phyloP scores from a whole-genome alignment of 2,797 vertebrate species.

The Rachycentron canadum region DNA sequence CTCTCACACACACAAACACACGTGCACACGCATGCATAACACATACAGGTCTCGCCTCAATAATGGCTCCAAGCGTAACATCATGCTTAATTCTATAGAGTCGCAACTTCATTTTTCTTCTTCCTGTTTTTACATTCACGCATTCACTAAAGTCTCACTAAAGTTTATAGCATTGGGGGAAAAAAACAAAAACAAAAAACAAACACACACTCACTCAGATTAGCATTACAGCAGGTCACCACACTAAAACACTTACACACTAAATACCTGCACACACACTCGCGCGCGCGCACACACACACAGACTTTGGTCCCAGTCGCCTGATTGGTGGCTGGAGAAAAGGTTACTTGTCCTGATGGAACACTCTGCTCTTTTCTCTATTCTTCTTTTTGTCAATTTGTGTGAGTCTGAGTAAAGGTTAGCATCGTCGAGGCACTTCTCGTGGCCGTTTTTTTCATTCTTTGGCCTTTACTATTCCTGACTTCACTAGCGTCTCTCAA shows the following conservation, averaged over 20 bases:
- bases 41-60: constrained; percentile 7
- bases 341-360: constrained; percentile 76
- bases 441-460: constrained; percentile 37
- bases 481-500: constrained; percentile 39
- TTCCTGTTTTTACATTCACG: constrained; percentile 1
- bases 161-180: neutral
- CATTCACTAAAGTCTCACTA: neutral
- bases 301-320: constrained; percentile 29
- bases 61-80: constrained; percentile 27
- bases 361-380: constrained; percentile 70
- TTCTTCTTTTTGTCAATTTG: constrained; percentile 72
- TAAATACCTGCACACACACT: neutral
- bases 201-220: neutral
- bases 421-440: constrained; percentile 62
- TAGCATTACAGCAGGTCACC: constrained; percentile 1
- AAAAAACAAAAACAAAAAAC: neutral
- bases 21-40: neutral
- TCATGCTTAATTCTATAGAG: constrained; percentile 18
- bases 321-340: constrained; percentile 70
- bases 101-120: constrained; percentile 10
- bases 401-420: constrained; percentile 75
- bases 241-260: neutral
- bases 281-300: constrained; percentile 17
- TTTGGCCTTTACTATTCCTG: constrained; percentile 62
- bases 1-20: neutral